Conservation (phyloP, 2,797 vertebrate genomes). For the Halcyon chelicuti region DNA sequence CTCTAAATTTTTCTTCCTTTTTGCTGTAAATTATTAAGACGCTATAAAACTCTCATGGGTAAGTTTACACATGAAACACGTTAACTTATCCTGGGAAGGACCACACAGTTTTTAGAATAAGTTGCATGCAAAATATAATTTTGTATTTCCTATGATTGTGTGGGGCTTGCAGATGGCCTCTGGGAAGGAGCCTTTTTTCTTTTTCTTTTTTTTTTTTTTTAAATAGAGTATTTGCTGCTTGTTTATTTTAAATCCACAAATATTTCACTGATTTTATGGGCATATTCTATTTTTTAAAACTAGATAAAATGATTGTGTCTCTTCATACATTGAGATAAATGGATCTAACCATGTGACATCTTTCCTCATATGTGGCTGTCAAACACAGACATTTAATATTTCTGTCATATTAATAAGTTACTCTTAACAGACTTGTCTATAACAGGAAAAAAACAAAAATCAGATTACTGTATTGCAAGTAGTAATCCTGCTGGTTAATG, state of each 20-base stretch:
- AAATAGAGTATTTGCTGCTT: neutral
- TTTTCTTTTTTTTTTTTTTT: neutral
- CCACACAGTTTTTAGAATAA: neutral
- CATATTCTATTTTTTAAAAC: neutral
- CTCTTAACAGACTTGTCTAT: neutral
- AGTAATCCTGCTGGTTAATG: neutral
- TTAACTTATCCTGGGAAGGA: neutral
- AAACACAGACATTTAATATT: neutral
- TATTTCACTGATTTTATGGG: neutral
- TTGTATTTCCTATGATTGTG: slow-evolving; percentile 22
- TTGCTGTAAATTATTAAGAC: neutral
- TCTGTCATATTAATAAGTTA: neutral
- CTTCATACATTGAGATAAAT: neutral
- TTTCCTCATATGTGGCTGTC: neutral
- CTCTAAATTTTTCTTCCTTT: neutral
- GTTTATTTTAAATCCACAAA: neutral
- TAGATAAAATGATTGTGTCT: neutral
- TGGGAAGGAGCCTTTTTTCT: neutral
- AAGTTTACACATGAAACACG: neutral
- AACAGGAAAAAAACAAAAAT: neutral
- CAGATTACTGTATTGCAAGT: neutral
- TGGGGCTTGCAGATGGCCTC: neutral
- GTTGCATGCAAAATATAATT: neutral
- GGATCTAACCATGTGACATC: neutral
- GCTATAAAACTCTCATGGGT: neutral